These are phyloP conservation scores for Crotalus adamanteus DNA, from an alignment of 2,797 vertebrate species.

Conservation along the genomic window DNA sequence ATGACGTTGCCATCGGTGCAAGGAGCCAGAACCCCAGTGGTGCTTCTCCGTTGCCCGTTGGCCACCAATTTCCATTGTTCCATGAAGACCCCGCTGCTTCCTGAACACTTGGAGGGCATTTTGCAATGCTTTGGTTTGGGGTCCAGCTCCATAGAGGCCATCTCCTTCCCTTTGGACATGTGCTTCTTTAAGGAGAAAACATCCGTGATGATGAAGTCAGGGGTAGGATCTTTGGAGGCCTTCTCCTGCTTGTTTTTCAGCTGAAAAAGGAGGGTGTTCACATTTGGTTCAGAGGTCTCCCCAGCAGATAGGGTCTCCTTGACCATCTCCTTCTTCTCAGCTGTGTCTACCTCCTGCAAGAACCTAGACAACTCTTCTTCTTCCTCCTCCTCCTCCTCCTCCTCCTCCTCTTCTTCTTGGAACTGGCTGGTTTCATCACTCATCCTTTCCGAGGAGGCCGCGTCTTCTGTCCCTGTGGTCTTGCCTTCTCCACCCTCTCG, in stretches of 20 bases:
- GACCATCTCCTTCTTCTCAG: conserved; percentile 56
- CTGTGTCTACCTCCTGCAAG: conserved; percentile 60
- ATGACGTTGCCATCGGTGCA: conserved; percentile 72
- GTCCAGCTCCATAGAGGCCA: conserved; percentile 72
- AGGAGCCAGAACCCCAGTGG: conserved; percentile 66
- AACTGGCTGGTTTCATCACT: conserved; percentile 37
- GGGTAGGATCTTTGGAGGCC: conserved; percentile 73
- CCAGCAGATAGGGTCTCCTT: conserved; percentile 51
- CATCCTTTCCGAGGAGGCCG: conserved; percentile 43
- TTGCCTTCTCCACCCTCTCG: not conserved
- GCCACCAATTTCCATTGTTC: conserved; percentile 86
- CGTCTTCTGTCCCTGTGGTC: conserved; percentile 13
- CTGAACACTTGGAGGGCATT: conserved; percentile 75
- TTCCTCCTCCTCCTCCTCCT: not conserved
- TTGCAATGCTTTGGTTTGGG: conserved; percentile 80
- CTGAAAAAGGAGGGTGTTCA: conserved; percentile 45
- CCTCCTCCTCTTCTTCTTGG: conserved; percentile 62
- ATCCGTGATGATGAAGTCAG: conserved; percentile 81
- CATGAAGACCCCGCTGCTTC: conserved; percentile 72
- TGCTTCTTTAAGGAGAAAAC: conserved; percentile 85
- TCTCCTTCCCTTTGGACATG: conserved; percentile 77
- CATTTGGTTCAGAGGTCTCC: conserved; percentile 61
- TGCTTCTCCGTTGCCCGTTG: conserved; percentile 70
- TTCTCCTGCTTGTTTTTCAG: conserved; percentile 63
- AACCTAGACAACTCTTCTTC: conserved; percentile 51